Percentiles rank a stretch among this genome's conserved stretches.
These are phyloP conservation scores for Neopelma chrysocephalum DNA, from an alignment of 2,797 vertebrate species.

Conservation along the genomic window DNA sequence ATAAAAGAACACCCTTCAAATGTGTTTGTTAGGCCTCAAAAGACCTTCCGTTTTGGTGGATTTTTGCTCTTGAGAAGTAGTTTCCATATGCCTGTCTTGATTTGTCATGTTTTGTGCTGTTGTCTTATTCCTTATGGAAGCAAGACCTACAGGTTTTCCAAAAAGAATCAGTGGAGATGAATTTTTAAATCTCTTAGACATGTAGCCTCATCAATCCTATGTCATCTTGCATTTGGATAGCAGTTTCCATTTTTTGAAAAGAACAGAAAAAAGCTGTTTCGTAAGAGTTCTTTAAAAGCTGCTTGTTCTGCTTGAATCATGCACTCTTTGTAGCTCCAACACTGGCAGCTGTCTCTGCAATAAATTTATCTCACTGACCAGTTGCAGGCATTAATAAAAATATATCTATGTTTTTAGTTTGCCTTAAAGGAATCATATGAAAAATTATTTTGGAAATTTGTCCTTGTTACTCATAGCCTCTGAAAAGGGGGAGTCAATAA, in stretches of 20 bases:
- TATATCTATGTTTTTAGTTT: not conserved
- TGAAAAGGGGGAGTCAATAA: not conserved
- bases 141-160: not conserved
- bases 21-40: not conserved
- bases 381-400: slow-evolving; percentile 2
- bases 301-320: not conserved
- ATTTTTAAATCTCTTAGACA: not conserved
- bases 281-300: slow-evolving; percentile 18
- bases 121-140: not conserved
- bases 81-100: not conserved
- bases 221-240: not conserved
- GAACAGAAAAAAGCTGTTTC: slow-evolving; percentile 14
- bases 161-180: not conserved
- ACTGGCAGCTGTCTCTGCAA: not conserved
- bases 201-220: not conserved
- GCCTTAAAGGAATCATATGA: not conserved
- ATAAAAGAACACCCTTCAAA: not conserved
- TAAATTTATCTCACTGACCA: slow-evolving; percentile 6
- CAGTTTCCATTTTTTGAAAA: not conserved
- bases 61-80: not conserved
- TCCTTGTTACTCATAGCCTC: not conserved
- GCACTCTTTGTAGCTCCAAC: not conserved
- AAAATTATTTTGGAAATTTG: not conserved
- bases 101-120: not conserved
- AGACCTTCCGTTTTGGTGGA: not conserved